Conservation (phyloP, 2,113 vertebrate species). For the Chinchilla lanigera region DNA sequence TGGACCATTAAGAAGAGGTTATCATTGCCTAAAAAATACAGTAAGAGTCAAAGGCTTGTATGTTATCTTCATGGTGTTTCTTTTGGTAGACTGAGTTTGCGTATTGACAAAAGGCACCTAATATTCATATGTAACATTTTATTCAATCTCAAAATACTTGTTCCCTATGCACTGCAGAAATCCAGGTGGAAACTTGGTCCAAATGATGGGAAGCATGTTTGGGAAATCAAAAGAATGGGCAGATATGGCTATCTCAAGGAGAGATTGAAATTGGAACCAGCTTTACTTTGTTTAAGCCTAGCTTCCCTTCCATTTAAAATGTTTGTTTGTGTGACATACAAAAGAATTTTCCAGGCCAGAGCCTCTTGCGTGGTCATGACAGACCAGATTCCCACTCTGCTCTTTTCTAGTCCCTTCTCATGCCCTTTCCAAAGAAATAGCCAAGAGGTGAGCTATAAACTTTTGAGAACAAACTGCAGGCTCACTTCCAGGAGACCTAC, state of each 20-base stretch:
- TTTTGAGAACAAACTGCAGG: slow-evolving; percentile 41
- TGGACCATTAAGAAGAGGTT: not conserved
- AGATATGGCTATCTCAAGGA: slow-evolving; percentile 60
- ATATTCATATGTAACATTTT: not conserved
- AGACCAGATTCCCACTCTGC: slow-evolving; percentile 63
- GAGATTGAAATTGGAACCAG: slow-evolving; percentile 56
- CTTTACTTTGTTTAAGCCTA: slow-evolving; percentile 68
- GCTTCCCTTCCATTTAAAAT: slow-evolving; percentile 65
- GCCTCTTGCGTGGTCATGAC: slow-evolving; percentile 48
- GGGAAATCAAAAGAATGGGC: slow-evolving; percentile 57
- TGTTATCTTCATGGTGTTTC: not conserved
- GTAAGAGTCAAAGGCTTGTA: not conserved
- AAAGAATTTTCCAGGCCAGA: slow-evolving; percentile 66
- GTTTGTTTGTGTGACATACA: slow-evolving; percentile 72
- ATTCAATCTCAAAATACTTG: slow-evolving; percentile 21
- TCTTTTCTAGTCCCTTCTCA: slow-evolving; percentile 45
- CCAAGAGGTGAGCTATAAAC: slow-evolving; percentile 68
- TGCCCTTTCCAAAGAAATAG: slow-evolving; percentile 57
- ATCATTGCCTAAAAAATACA: not conserved
- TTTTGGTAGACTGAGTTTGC: slow-evolving; percentile 15
- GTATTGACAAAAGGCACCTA: not conserved
- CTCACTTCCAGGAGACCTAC: slow-evolving; percentile 50
- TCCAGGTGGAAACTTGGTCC: slow-evolving; percentile 45
- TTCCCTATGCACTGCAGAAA: slow-evolving; percentile 24
- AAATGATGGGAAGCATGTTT: slow-evolving; percentile 67